Conservation (phyloP, 2,888 invertebrate species). For the Thysanoteuthis rhombus region DNA sequence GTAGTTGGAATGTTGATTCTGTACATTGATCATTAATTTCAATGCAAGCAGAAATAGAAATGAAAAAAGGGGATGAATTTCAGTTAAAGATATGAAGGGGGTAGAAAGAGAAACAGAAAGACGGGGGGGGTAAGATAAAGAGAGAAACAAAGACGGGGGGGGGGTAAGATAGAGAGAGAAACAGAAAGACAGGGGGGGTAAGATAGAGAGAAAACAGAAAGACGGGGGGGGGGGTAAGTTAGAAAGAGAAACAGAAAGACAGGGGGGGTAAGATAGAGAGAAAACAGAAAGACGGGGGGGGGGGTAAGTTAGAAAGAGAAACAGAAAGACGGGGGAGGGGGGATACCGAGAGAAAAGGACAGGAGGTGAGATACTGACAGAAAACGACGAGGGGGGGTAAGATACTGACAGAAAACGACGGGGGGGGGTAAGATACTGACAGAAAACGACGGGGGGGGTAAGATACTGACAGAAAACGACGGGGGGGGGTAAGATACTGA, state of each 20-base stretch:
- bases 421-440: no score
- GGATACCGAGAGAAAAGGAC: no score
- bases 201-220: not conserved
- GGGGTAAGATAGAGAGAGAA: not conserved
- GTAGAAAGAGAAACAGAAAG: not conserved
- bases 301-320: no score
- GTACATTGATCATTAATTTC: not conserved
- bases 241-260: not conserved
- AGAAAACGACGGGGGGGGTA: no score
- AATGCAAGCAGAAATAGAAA: not conserved
- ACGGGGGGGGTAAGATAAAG: not conserved
- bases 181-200: not conserved
- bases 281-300: no score
- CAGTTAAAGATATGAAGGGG: not conserved
- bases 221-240: not conserved
- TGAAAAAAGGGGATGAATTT: not conserved
- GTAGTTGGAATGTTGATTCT: not conserved
- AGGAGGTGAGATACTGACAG: no score
- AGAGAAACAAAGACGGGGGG: not conserved
- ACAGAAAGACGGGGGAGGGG: no score
- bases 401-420: no score
- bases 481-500: no score
- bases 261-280: not conserved
- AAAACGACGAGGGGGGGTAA: no score
- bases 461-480: no score